Evolutionary conservation across 2,113 vertebrate genomes (phyloP), one percentile per base, ranked within the genome.

Genomic region (Labeo rohita): DNA sequence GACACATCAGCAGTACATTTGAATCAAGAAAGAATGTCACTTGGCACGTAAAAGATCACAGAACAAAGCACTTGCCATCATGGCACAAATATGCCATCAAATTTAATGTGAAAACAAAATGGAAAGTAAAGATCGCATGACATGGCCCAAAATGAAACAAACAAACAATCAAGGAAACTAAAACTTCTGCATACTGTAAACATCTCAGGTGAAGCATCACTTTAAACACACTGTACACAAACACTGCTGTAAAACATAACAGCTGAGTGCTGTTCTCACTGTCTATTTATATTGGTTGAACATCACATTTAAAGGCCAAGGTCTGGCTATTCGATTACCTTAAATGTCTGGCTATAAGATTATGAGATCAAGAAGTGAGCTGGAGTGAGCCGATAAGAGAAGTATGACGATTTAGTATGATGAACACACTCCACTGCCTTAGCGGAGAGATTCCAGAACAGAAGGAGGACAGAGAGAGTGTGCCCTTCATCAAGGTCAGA

Each of bases 381-480:
- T 43, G 49, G 16, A 68, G 59, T 13, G 36, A 78, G 23, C 59
- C 1, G 21, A 78, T 78, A 54, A 79, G 74, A 68, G 21, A 84
- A 76, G 39, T 18, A 13, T 10, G 34, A 85, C 54, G 47, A 52
- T 56, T 68, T 79, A 85, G 18, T 85, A 56, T 3, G 70, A 56
- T 50, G 52, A 75, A 47, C 52, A 75, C 50, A 73, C 81, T 83
- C 72, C 54, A 16, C 45, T 77, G 39, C 47, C 21, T 52, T 45
- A n/a, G 59, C 47, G 5, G 7, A 78, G 61, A 74, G 43, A 47
- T 75, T 43, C 39, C 5, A 63, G 16, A 23, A 28, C 28, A 68
- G 13, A 13, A 65, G 1, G 43, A 56, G 50, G 16, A 61, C 56
- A 84, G 61, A 66, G 34, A 50, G n/a, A 15, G 56, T 49, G 59